These are phyloP conservation scores for Ashinkailepas kermadecensis DNA, from an alignment of 2,888 invertebrate species.

Conservation along the genomic window DNA sequence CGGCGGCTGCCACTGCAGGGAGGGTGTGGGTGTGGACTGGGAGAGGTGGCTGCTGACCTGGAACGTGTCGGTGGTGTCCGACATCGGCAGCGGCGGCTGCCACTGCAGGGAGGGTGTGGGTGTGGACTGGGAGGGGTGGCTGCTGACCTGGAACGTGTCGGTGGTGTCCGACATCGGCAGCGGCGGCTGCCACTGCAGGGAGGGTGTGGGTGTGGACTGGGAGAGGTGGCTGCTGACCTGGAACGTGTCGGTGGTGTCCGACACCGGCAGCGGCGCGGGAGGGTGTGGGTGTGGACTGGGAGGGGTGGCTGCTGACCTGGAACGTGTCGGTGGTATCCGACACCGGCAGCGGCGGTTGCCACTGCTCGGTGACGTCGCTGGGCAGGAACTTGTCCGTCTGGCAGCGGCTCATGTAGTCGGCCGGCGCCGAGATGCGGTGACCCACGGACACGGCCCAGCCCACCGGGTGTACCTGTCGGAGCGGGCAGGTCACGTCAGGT, in stretches of 20 bases:
- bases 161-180: no score
- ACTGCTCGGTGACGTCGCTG: slow-evolving; percentile 69
- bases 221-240: not conserved
- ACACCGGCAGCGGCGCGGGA: no score
- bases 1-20: no score
- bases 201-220: no score
- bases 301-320: not conserved
- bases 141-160: not conserved
- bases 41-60: not conserved
- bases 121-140: no score
- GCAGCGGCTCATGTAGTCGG: slow-evolving; percentile 58
- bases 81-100: no score
- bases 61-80: not conserved
- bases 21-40: no score
- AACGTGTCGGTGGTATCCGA: slow-evolving; percentile 35
- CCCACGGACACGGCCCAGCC: slow-evolving; percentile 93
- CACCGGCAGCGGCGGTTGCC: slow-evolving; percentile 41
- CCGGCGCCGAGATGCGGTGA: slow-evolving; percentile 77
- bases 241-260: not conserved
- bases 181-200: no score
- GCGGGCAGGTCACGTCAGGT: no score
- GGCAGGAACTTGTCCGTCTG: slow-evolving; percentile 60
- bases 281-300: no score
- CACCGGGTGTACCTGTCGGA: slow-evolving; percentile 69
- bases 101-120: no score